A percentile compares a stretch with the other conserved stretches of the same genome.
These are phyloP conservation scores for Carassius auratus DNA, from an alignment of 2,113 vertebrate genomes.

Conservation along the genomic window DNA sequence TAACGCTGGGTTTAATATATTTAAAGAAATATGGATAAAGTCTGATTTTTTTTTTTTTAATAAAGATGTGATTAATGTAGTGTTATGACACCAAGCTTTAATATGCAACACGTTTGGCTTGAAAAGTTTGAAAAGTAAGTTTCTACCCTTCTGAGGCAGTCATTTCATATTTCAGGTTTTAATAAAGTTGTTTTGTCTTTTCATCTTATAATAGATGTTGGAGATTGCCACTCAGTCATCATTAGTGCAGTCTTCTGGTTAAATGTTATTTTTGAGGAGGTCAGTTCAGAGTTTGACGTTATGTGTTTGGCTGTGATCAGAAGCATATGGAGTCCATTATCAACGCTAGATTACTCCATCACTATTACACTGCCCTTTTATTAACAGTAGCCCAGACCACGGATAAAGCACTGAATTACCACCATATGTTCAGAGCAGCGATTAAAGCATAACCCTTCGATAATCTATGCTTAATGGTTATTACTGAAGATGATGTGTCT, in stretches of 20 bases:
- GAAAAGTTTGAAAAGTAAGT: background rate
- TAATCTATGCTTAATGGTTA: conserved; percentile 69
- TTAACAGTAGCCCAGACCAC: conserved; percentile 60
- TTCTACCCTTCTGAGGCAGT: background rate
- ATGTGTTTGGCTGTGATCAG: conserved; percentile 27
- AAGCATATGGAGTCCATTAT: conserved; percentile 64
- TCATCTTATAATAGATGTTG: background rate
- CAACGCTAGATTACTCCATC: conserved; percentile 26
- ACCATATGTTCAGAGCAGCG: conserved; percentile 72
- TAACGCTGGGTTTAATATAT: background rate
- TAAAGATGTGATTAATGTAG: background rate
- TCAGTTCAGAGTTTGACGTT: background rate
- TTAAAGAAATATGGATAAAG: background rate
- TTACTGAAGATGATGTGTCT: conserved; percentile 45
- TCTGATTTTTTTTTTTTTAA: background rate
- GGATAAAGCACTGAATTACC: conserved; percentile 67
- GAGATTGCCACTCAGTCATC: background rate
- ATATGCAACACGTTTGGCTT: background rate
- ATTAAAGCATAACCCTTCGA: conserved; percentile 67
- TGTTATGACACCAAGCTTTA: background rate
- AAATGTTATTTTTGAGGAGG: background rate
- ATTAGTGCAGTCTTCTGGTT: background rate
- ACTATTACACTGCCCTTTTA: conserved; percentile 54
- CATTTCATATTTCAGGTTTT: conserved; percentile 28
- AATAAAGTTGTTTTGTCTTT: conserved; percentile 32